These are phyloP conservation scores for Euborellia annulipes DNA, from an alignment of 1,140 invertebrate species.

Conservation along the genomic window DNA sequence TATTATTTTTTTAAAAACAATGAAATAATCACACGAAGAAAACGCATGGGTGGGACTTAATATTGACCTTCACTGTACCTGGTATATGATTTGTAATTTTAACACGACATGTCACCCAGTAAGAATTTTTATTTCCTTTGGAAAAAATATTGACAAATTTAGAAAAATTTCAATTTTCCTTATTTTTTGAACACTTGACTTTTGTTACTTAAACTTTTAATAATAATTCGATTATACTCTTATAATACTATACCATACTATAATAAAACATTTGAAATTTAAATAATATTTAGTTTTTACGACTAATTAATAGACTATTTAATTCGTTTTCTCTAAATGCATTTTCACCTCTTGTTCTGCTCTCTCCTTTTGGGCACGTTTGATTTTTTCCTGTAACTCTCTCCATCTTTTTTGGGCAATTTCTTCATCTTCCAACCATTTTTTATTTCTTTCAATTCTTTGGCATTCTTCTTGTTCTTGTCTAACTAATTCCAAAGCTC, in stretches of 20 bases:
- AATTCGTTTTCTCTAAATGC: too few species aligned
- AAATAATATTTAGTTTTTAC: too few species aligned
- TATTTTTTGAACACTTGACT: slow-evolving; percentile 17
- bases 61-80: too few species aligned
- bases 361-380: slow-evolving; percentile 29
- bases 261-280: not conserved
- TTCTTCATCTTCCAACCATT: slow-evolving; percentile 30
- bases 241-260: not conserved
- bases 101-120: too few species aligned
- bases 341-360: slow-evolving; percentile 30
- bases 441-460: slow-evolving; percentile 30
- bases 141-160: too few species aligned
- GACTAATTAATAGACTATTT: too few species aligned
- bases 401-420: slow-evolving; percentile 34
- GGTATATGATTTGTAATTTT: too few species aligned
- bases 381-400: slow-evolving; percentile 31
- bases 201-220: slow-evolving; percentile 15
- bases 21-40: too few species aligned
- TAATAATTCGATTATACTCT: slow-evolving; percentile 7
- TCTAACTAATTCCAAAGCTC: slow-evolving; percentile 25
- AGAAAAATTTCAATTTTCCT: too few species aligned
- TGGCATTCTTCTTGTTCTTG: slow-evolving; percentile 27
- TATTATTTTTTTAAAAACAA: too few species aligned
- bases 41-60: too few species aligned
- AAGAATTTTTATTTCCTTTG: too few species aligned